Base-by-base conservation (phyloP, 2,113 vertebrate genomes). In the Nettapus auritus region DNA sequence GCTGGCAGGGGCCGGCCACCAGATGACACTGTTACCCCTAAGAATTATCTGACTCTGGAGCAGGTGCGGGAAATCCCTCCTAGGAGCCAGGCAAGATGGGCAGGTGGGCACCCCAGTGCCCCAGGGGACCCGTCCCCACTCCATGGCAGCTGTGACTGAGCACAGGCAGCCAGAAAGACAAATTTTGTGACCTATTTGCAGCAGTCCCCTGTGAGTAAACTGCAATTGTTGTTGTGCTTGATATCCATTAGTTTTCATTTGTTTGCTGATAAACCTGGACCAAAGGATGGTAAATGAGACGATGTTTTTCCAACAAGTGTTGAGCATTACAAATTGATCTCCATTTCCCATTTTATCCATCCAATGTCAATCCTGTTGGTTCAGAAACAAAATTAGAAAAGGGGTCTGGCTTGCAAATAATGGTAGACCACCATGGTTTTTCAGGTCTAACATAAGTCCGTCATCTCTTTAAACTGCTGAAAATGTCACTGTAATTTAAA, bases 11-110 rank as follows among this genome's bases (percentile, higher is more conserved):
- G 85, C 4, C 8, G 36, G 67, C 96, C 96, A 82, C 67, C 89
- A 96, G 97, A 60, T 96, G 97, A 20, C 96, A 90, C 80, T 93
- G 29, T 95, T 96, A 90, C 16, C 59, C 81, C 55, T 40, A 23
- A 50, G n/a, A 79, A 92, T 14, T 38, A 52, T 0, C 63, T 6
- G 2, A 6, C 31, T 0, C 11, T 0, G 3, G 11, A 3, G 19
- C 19, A 3, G n/a, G 11, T 5, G 46, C 2, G 6, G 6, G 53
- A 28, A 62, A 33, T 11, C 2, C 0, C 33, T 33, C 3, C 56
- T 52, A 18, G 4, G 64, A 13, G 57, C 21, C 3, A 6, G 12
- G 13, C 8, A 0, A 18, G 59, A 36, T 78, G 68, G 28, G 3
- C 3, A 18, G 15, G 3, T 5, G 52, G 28, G 5, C 7, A 7